These are phyloP conservation scores for Cheilosia impressa DNA, from an alignment of 2,888 invertebrate genomes.

Conservation along the genomic window DNA sequence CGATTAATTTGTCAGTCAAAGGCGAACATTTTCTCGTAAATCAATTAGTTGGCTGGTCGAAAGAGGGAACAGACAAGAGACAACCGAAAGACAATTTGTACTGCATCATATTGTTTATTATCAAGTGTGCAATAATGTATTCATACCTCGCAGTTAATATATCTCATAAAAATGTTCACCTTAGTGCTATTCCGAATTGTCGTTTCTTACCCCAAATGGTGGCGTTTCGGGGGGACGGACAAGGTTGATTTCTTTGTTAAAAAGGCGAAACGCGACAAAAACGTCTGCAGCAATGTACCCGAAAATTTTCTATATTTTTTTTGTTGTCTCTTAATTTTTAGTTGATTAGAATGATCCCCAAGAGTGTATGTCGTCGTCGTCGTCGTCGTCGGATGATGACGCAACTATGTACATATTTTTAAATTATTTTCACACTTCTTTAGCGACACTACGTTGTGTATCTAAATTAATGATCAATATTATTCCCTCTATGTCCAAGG, in stretches of 20 bases:
- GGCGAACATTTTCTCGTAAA: slow-evolving; percentile 55
- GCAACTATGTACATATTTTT: slow-evolving; percentile 55
- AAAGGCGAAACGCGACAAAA: slow-evolving; percentile 65
- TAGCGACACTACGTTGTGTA: slow-evolving; percentile 47
- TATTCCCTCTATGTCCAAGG: slow-evolving; percentile 51
- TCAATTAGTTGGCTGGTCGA: slow-evolving; percentile 58
- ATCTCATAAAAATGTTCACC: slow-evolving; percentile 57
- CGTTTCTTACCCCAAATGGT: slow-evolving; percentile 37
- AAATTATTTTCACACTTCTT: slow-evolving; percentile 65
- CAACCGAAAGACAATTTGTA: slow-evolving; percentile 20
- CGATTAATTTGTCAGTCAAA: slow-evolving; percentile 50
- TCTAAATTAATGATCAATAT: slow-evolving; percentile 61
- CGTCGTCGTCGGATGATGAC: slow-evolving; percentile 58
- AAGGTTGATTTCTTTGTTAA: slow-evolving; percentile 62
- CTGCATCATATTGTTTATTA: slow-evolving; percentile 50
- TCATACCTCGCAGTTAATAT: slow-evolving; percentile 60
- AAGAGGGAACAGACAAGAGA: slow-evolving; percentile 16
- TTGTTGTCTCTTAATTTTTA: slow-evolving; percentile 60
- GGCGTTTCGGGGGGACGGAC: slow-evolving; percentile 25
- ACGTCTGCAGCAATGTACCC: slow-evolving; percentile 55
- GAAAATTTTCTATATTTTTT: slow-evolving; percentile 38
- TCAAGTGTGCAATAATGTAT: slow-evolving; percentile 56
- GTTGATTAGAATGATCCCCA: slow-evolving; percentile 70
- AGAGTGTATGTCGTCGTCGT: slow-evolving; percentile 47
- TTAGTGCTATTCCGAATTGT: slow-evolving; percentile 44